Percentiles rank a stretch among this genome's conserved stretches.
phyloP scores from a whole-genome alignment of 1,140 invertebrate species.

The Megalopta genalis region DNA sequence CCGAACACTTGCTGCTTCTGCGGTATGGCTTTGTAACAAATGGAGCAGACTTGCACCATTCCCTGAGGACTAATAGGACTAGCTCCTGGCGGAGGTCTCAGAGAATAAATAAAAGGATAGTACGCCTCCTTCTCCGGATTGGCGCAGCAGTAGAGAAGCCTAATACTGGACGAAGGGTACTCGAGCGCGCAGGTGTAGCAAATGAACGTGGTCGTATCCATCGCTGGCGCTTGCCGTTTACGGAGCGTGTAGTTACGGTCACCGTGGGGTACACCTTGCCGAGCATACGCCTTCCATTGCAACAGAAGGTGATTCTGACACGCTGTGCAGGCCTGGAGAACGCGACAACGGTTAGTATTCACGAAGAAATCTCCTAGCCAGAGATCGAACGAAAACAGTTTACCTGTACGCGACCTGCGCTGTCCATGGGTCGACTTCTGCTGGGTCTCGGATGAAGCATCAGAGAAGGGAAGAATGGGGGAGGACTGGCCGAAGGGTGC shows the following conservation, averaged over 20 bases:
- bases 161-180: conserved; percentile 87
- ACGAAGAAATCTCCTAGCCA: too few species aligned
- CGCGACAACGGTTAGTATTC: neutral
- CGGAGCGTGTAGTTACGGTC: conserved; percentile 90
- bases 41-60: conserved; percentile 91
- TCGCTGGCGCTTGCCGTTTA: conserved; percentile 84
- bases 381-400: neutral
- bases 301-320: conserved; percentile 90
- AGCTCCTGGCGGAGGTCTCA: conserved; percentile 89
- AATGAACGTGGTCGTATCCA: conserved; percentile 88
- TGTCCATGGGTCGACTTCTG: conserved; percentile 91
- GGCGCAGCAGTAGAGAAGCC: conserved; percentile 90
- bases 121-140: conserved; percentile 92
- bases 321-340: conserved; percentile 85
- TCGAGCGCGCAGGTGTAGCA: conserved; percentile 93
- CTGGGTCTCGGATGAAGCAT: conserved; percentile 90
- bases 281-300: conserved; percentile 87
- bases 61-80: conserved; percentile 91
- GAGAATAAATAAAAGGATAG: conserved; percentile 91
- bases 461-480: conserved; percentile 92
- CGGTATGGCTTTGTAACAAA: conserved; percentile 90
- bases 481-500: conserved; percentile 75
- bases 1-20: conserved; percentile 89
- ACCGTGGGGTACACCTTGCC: conserved; percentile 85
- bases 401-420: conserved; percentile 86